phyloP scores from a whole-genome alignment of 2,113 vertebrate species.

The Zosterops borbonicus region DNA sequence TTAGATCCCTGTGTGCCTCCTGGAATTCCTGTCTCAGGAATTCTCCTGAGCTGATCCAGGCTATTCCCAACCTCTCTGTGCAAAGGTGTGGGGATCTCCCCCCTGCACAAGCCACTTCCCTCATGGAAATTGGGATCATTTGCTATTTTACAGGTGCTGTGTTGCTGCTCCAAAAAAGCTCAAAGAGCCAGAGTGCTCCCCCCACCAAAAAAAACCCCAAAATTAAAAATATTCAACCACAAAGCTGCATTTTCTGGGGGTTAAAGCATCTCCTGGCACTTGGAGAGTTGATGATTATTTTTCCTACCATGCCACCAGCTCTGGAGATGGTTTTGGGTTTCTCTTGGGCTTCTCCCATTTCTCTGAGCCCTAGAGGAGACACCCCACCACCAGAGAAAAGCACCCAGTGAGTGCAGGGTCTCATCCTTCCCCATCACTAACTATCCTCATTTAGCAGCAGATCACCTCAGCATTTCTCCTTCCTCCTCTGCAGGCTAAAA shows the following conservation, averaged over 20 bases:
- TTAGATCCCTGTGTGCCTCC: neutral
- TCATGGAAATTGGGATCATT: neutral
- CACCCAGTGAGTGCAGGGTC: neutral
- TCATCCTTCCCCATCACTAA: neutral
- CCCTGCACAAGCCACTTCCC: neutral
- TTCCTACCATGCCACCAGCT: neutral
- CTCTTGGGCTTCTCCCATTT: neutral
- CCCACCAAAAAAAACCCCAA: neutral
- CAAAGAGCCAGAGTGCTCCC: neutral
- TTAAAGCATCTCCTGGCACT: neutral
- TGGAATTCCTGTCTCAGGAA: neutral
- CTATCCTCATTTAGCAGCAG: neutral
- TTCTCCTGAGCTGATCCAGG: neutral
- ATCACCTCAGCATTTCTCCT: neutral
- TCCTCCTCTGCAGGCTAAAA: neutral
- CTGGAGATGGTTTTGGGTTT: neutral
- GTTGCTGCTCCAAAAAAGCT: rapidly evolving
- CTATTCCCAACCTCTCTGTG: neutral
- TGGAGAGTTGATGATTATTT: neutral
- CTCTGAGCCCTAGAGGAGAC: neutral
- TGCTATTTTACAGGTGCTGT: neutral
- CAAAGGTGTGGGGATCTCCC: neutral
- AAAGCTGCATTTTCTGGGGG: neutral
- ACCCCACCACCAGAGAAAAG: neutral
- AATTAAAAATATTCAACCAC: neutral